These are phyloP conservation scores for Cirrhinus mrigala DNA, from an alignment of 2,797 vertebrate species.

Conservation along the genomic window DNA sequence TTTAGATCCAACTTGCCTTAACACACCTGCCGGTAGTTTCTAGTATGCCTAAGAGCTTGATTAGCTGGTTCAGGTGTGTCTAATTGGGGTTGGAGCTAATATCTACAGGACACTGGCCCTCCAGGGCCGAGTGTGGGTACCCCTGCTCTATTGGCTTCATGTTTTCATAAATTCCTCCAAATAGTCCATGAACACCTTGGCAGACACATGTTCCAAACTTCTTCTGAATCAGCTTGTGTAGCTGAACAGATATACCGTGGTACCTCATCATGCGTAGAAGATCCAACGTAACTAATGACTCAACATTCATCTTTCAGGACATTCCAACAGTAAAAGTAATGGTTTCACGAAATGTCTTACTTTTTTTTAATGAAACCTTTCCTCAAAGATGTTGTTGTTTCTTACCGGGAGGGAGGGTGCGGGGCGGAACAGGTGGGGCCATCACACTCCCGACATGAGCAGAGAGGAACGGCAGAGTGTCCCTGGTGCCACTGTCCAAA, in stretches of 20 bases:
- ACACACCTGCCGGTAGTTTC: too few species aligned
- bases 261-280: not conserved
- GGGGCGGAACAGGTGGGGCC: constrained; percentile 90
- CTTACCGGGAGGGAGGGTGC: constrained; percentile 80
- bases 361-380: not conserved
- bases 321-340: not conserved
- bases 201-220: not conserved
- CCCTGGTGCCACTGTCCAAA: constrained; percentile 90
- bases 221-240: not conserved
- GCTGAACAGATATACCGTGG: not conserved
- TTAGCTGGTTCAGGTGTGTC: too few species aligned
- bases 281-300: not conserved
- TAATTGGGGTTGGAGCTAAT: too few species aligned
- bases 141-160: not conserved
- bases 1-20: too few species aligned
- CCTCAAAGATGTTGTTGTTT: constrained; percentile 70
- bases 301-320: not conserved
- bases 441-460: constrained; percentile 84
- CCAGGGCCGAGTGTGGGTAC: too few species aligned
- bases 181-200: not conserved
- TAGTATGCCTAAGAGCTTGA: too few species aligned
- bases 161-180: not conserved
- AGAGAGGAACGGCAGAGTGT: constrained; percentile 84
- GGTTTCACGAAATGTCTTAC: not conserved
- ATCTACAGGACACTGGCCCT: too few species aligned